Evolutionary conservation across 2,888 invertebrate species (phyloP), one percentile per base, ranked within the genome.

Genomic region (Heliconius charithonia): DNA sequence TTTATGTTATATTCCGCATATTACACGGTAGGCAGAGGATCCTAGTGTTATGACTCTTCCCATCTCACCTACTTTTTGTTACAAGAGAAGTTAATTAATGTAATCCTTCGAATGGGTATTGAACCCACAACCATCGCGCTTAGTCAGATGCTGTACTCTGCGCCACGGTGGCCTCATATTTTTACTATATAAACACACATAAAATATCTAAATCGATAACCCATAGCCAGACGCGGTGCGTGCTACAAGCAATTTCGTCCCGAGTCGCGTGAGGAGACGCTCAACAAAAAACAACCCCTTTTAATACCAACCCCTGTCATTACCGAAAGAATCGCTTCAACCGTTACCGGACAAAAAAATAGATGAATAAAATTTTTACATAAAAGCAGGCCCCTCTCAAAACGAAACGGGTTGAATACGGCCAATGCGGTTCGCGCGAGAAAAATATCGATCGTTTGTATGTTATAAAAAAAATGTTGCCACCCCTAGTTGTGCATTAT

Each of bases 271-370:
- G 94, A 85, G 87, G 89, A 89, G 84, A 83, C 82, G 85, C 80
- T 73, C 85, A 83, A 89, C 90, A 93, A 93, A 94, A 92, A 94
- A 93, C 87, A 87, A 88, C 86, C 87, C 91, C 91, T 88, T 88
- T 87, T 88, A 88, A 88, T 87, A 87, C 83, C 88, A 89, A 90
- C 90, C 93, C 94, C 88, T 88, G 89, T 90, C 88, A 93, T 92
- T 92, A 91, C 91, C 92, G 92, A 93, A 93, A 92, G 91, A 92
- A 92, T 90, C 90, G 90, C 81, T 87, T 84, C 88, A 88, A 92
- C 94, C 93, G 94, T 95, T 94, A 92, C 84, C 86, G 85, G 83
- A 86, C 86, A 88, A 92, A 93, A 94, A 93, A 93, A 92, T 90
- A 88, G 88, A 93, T 91, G 92, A 92, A 94, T 92, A 91, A 89